These are phyloP conservation scores for Halotydeus destructor DNA, from an alignment of 1,140 invertebrate genomes.

Conservation along the genomic window DNA sequence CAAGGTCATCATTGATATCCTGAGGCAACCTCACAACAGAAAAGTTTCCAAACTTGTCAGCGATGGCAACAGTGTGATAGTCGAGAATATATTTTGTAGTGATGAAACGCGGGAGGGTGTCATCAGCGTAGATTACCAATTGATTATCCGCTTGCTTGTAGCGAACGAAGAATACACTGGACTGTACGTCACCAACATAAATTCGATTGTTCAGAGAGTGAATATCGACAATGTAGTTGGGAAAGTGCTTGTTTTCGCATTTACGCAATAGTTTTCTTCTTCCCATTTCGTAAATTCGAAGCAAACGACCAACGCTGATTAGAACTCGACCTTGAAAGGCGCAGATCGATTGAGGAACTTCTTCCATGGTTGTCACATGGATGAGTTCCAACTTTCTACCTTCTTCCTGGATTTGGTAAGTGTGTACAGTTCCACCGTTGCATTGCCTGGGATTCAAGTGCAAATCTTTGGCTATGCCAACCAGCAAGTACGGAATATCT, in stretches of 20 bases:
- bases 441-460: conserved; percentile 64
- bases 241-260: conserved; percentile 97
- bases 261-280: conserved; percentile 90
- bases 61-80: conserved; percentile 84
- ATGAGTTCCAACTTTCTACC: conserved; percentile 64
- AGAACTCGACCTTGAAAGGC: conserved; percentile 76
- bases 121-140: conserved; percentile 92
- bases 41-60: conserved; percentile 98
- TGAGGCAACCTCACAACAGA: conserved; percentile 67
- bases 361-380: conserved; percentile 84
- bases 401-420: conserved; percentile 49
- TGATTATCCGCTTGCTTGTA: conserved; percentile 93
- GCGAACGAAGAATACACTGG: conserved; percentile 85
- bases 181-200: conserved; percentile 86
- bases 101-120: conserved; percentile 88
- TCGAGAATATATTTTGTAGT: conserved; percentile 80
- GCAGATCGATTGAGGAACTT: conserved; percentile 69
- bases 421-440: conserved; percentile 58
- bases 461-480: conserved; percentile 75
- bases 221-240: conserved; percentile 79
- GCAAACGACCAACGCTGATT: conserved; percentile 71
- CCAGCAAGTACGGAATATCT: conserved; percentile 48
- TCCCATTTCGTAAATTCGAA: conserved; percentile 88
- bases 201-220: conserved; percentile 80
- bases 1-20: conserved; percentile 85